Evolutionary conservation across 1,140 invertebrate species (phyloP), one percentile per base, ranked within the genome.

Genomic region (Hermetia illucens): DNA sequence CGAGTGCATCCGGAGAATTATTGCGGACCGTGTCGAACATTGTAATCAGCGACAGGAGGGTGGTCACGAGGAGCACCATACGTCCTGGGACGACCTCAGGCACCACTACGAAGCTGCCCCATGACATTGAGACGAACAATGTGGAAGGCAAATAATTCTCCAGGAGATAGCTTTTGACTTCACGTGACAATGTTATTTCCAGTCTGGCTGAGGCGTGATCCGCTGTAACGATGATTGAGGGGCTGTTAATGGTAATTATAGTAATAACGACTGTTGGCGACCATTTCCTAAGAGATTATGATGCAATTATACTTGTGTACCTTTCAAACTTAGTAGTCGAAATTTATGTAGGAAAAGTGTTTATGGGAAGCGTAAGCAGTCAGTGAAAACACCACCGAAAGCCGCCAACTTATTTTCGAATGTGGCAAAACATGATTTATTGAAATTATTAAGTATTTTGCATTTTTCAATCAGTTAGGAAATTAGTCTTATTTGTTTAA

Each of bases 21-120:
- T 72, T 70, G 51, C 70, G 71, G 33, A 74, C 70, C 17, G 70
- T 70, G 47, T 73, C 70, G 48, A 74, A 74, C 72, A 75, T 74
- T 33, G 71, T 72, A 48, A 74, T 68, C 3, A 75, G 51, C 3
- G 71, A 72, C 3, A 75, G 60, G 4, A 76, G 53, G 2, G 71
- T 74, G 3, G 72, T 74, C 21, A 75, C 71, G 2, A 74, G 58
- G 8, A 75, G 51, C 5, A 74, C 31, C 64, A 65, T 67, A 13
- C 72, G 52, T 6, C 71, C 74, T 0, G 72, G 72, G 5, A 74
- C 70, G 20, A 72, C 68, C 50, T 74, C 71, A 1, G 71, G 70
- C 34, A 74, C 74, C 5, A 77, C 71, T 21, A 73, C 68, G 51
- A 77, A 75, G 32, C 71, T 72, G 33, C 74, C 69, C 73, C 74